Conservation (phyloP, 2,113 vertebrate species). For the Dromas ardeola region DNA sequence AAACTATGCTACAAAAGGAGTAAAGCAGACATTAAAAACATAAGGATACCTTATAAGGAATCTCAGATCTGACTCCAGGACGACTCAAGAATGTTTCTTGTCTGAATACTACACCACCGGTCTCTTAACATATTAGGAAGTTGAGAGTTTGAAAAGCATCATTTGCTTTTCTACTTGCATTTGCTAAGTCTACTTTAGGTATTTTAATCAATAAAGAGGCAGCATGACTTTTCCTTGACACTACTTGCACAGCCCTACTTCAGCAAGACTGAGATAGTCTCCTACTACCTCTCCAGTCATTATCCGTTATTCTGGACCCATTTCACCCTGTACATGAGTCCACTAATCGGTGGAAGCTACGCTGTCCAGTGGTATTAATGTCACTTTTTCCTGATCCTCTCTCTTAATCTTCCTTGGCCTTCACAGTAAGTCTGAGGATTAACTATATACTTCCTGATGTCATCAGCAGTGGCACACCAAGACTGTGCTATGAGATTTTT, state of each 20-base stretch:
- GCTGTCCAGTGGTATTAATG: background rate
- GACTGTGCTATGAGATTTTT: background rate
- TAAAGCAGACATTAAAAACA: slow-evolving; percentile 26
- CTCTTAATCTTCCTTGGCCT: slow-evolving; percentile 4
- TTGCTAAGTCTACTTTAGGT: background rate
- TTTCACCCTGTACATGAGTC: background rate
- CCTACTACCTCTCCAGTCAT: background rate
- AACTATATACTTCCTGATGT: slow-evolving; percentile 3
- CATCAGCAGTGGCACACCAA: background rate
- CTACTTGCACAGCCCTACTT: background rate
- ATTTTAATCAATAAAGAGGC: background rate
- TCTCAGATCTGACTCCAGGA: slow-evolving; percentile 19
- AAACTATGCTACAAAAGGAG: background rate
- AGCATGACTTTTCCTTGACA: background rate
- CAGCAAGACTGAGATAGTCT: background rate
- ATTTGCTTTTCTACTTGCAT: background rate
- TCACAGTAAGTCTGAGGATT: background rate
- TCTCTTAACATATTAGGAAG: background rate
- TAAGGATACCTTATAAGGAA: slow-evolving; percentile 53
- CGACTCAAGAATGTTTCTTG: background rate
- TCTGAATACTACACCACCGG: background rate
- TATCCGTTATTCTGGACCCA: background rate
- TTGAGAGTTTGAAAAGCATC: background rate
- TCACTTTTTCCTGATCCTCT: slow-evolving; percentile 51
- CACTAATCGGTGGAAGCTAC: background rate